Evolutionary conservation across 1,140 invertebrate species (phyloP), one percentile per base, ranked within the genome.

Genomic region (Pentalonia nigronervosa): DNA sequence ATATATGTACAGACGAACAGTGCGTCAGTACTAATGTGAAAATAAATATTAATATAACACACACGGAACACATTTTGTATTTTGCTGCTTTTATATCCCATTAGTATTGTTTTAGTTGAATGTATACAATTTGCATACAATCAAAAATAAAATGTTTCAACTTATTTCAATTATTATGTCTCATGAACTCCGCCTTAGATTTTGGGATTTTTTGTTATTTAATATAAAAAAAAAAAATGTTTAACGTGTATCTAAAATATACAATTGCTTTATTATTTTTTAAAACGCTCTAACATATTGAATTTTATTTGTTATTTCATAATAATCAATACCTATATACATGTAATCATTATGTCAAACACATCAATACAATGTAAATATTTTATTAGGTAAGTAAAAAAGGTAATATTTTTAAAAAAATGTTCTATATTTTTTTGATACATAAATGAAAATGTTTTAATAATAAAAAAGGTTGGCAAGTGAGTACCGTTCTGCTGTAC

Each of bases 21-120:
- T 6, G 36, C 34, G 2, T 25, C 34, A 41, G 25, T 30, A 86
- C 45, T 30, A n/a, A 86, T 47, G 45, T 86, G 11, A 45, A 86
- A 47, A 86, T 30, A 86, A 86, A 86, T 86, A 86, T 86, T 47
- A 86, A 86, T 86, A 6, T 45, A n/a, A 47, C 41, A n/a, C 41
- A 0, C 17, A 7, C 25, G 20, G 21, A 47, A 86, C 25, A 20
- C 41, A 41, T 45, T 41, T 86, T 86, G 41, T 21, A 41, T 83
- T 23, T 23, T 2, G 23, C 20, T 86, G 34, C 25, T 45, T 45
- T 86, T 86, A 83, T 83, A 34, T 20, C n/a, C 14, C 30, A n/a
- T 17, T 76, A 30, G 11, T 76, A 76, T n/a, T n/a, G 60, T 76
- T 76, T 1, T n/a, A 76, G n/a, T 76, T 4, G 60, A 76, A 76